Evolutionary conservation across 92 coral and sea anemone genomes (phyloP), one percentile per base, ranked within the genome.

Genomic region (Palythoa grandis): DNA sequence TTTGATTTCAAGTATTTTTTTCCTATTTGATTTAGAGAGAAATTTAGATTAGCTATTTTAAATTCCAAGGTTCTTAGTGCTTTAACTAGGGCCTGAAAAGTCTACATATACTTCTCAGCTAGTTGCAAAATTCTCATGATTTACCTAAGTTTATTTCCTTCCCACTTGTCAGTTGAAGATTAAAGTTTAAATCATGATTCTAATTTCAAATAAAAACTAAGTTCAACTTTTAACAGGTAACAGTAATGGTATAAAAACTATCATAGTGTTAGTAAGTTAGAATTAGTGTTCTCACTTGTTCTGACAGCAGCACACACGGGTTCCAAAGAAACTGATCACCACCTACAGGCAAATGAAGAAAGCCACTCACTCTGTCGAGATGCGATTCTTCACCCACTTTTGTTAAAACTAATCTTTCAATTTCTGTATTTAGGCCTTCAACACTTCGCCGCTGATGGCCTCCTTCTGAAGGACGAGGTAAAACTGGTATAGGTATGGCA

Each of bases 401-500:
- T 54, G 86, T 82, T 17, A 92, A 85, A 20, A 95, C 99, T 22
- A 95, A 66, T 52, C 87, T 89, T 89, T 97, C 94, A 38, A 97
- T 92, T 87, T 97, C 99, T 65, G 94, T 90, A 72, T 95, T 97
- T 10, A 90, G 83, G 2, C 97, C 99, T 67, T 97, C 99, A 37
- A 95, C 80, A 84, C 99, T 97, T 35, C 93, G 79, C 23, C 98
- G 90, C 86, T 92, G 92, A 38, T 93, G 98, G 14, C 74, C 85
- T 23, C 90, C 92, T 74, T 90, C 92, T 4, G 91, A 69, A 73
- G 95, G 87, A 89, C 94, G 92, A 69, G 98, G 88, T 76, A 90
- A 39, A 72, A 84, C 85, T 68, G 99, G 99, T 82, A 97, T 97
- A 5, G 99, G 98, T 20, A 97, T 95, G 4, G 99, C 96, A 52